Conservation (phyloP, 2,797 vertebrate genomes). For the Silurus lanzhouensis region DNA sequence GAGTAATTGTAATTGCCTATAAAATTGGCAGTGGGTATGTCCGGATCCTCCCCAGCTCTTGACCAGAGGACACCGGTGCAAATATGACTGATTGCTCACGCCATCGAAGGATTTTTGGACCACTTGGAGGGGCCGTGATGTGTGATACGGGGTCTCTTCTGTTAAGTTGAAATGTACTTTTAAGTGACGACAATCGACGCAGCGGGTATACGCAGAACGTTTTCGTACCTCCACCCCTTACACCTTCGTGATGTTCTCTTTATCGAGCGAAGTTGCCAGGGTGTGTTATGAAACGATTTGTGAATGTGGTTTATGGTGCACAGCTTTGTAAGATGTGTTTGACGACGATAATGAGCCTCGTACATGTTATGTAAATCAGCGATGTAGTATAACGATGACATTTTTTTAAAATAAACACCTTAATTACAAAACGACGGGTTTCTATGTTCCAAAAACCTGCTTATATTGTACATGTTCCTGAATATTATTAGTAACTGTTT, state of each 20-base stretch:
- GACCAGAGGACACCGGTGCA: background rate
- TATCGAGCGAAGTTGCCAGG: background rate
- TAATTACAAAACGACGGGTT: background rate
- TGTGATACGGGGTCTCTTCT: constrained; percentile 13
- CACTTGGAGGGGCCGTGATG: background rate
- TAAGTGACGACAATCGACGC: background rate
- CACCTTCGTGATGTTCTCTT: background rate
- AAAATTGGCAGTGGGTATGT: constrained; percentile 23
- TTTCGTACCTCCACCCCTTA: background rate
- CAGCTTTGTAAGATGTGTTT: constrained; percentile 18
- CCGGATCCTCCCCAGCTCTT: constrained; percentile 4
- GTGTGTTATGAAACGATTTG: constrained; percentile 10
- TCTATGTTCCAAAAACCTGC: background rate
- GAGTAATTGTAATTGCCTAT: background rate
- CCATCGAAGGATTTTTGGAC: constrained; percentile 19
- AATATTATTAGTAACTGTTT: background rate
- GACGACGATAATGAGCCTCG: background rate
- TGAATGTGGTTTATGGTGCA: constrained; percentile 15
- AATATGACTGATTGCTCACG: constrained; percentile 25
- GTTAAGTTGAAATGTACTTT: background rate
- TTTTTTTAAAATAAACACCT: constrained; percentile 11
- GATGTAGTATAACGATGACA: constrained; percentile 10
- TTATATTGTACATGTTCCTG: background rate
- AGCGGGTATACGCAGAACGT: background rate
- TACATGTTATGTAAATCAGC: background rate